phyloP scores from a whole-genome alignment of 92 coral and sea anemone species.

The Porites rus region DNA sequence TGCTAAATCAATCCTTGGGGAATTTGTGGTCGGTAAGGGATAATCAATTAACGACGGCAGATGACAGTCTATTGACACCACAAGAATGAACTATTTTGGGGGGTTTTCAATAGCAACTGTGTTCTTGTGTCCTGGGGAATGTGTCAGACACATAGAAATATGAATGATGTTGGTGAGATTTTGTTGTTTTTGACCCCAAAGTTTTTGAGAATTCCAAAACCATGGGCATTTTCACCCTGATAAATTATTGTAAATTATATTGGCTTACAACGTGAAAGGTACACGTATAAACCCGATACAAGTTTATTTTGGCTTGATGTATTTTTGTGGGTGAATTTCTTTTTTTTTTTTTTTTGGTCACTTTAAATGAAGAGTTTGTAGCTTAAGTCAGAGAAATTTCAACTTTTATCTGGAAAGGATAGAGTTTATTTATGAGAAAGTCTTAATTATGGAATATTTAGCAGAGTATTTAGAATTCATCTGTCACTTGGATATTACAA shows the following conservation, averaged over 20 bases:
- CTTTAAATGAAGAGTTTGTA: neutral
- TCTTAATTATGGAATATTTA: constrained; percentile 45
- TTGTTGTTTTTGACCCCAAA: neutral
- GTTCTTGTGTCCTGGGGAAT: neutral
- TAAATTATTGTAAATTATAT: constrained; percentile 21
- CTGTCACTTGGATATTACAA: neutral
- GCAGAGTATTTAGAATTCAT: constrained; percentile 31
- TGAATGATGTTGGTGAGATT: neutral
- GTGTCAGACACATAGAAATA: constrained; percentile 18
- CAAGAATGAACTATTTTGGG: neutral
- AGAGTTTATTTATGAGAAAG: constrained; percentile 49
- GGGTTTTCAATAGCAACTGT: neutral
- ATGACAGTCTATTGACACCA: neutral
- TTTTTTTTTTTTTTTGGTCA: neutral
- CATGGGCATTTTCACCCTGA: neutral
- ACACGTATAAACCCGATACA: constrained; percentile 9
- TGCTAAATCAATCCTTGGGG: constrained; percentile 13
- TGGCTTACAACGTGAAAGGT: constrained; percentile 5
- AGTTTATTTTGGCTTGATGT: neutral
- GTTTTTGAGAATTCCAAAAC: neutral
- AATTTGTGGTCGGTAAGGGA: constrained; percentile 13
- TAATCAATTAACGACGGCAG: neutral
- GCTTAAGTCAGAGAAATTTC: constrained; percentile 10
- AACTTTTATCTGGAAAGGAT: constrained; percentile 10
- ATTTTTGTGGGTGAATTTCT: neutral